Conservation (phyloP, 2,113 vertebrate species). For the Prochilodus magdalenae region DNA sequence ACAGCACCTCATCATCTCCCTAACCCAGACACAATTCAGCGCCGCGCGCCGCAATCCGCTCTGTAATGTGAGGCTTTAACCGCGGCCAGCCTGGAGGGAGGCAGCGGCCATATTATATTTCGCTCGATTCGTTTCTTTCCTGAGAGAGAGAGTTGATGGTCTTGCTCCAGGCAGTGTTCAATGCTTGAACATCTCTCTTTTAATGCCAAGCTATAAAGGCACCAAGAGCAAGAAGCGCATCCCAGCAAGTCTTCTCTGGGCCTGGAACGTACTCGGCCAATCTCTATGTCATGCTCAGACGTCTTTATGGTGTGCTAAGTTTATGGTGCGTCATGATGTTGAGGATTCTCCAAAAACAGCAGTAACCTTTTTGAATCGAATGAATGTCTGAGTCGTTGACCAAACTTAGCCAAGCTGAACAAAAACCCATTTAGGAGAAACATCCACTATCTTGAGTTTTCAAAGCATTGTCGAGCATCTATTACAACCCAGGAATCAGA, state of each 20-base stretch:
- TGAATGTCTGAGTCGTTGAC: no score
- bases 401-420: no score
- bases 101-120: conserved; percentile 50
- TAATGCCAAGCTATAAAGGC: conserved; percentile 49
- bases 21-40: conserved; percentile 55
- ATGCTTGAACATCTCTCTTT: conserved; percentile 51
- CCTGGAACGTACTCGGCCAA: background rate
- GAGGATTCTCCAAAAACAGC: conserved; percentile 4
- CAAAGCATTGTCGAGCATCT: no score
- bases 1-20: conserved; percentile 47
- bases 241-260: conserved; percentile 9
- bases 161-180: conserved; percentile 51
- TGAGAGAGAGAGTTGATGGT: conserved; percentile 51
- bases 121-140: conserved; percentile 52
- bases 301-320: conserved; percentile 36
- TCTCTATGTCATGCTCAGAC: conserved; percentile 37
- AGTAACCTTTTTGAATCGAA: conserved; percentile 22
- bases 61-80: conserved; percentile 43
- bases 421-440: no score
- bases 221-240: conserved; percentile 23
- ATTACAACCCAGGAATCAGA: no score
- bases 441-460: no score
- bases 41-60: conserved; percentile 30
- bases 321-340: conserved; percentile 30
- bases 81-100: conserved; percentile 42